Evolutionary conservation across 2,113 vertebrate genomes (phyloP).

Genomic region (Myrmecobius fasciatus): DNA sequence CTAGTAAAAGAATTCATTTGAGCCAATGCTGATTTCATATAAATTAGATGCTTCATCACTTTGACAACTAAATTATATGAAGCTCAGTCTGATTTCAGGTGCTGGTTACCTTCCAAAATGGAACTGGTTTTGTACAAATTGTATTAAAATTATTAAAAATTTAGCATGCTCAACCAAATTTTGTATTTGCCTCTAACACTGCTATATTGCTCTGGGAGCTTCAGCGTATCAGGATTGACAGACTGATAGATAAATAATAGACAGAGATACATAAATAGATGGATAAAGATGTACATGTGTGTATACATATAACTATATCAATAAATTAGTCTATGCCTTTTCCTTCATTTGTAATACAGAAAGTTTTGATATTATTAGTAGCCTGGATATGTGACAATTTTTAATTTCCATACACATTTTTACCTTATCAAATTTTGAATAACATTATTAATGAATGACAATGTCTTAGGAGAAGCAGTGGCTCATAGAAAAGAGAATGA

Average conservation of each 20-base stretch:
- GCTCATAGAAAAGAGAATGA: background rate
- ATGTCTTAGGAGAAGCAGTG: background rate
- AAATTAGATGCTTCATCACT: constrained; percentile 31
- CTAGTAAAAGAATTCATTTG: constrained; percentile 33
- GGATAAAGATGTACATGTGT: too few relatives aligned
- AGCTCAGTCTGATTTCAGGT: constrained; percentile 27
- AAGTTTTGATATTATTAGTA: constrained; percentile 4
- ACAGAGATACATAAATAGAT: too few relatives aligned
- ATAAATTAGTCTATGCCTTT: background rate
- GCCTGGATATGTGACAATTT: background rate
- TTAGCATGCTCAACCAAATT: background rate
- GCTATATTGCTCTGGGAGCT: background rate
- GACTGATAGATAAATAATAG: too few relatives aligned
- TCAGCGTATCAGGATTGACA: background rate
- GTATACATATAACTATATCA: too few relatives aligned
- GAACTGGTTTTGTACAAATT: constrained; percentile 24
- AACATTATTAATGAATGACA: background rate
- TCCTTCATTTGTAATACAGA: background rate
- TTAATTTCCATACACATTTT: constrained; percentile 7
- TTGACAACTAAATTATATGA: constrained; percentile 54
- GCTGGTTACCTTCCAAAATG: constrained; percentile 47
- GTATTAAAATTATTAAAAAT: constrained; percentile 63
- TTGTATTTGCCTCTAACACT: background rate
- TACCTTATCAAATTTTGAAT: background rate
- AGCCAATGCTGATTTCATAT: constrained; percentile 52